Conservation (phyloP, 2,797 vertebrate genomes). For the Danio choprae region DNA sequence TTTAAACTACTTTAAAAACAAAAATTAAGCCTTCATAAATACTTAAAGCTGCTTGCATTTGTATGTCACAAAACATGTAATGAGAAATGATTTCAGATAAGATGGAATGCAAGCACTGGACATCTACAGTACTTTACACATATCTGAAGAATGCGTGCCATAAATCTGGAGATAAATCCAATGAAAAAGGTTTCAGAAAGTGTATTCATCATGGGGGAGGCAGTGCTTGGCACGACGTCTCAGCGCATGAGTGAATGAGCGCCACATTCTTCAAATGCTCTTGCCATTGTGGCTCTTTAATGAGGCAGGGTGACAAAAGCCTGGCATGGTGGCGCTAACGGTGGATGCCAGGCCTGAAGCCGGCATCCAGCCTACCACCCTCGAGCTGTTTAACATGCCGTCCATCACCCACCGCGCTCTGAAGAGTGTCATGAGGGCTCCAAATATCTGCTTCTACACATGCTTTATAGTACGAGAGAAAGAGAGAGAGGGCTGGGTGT, state of each 20-base stretch:
- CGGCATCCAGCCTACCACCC: conserved; percentile 17
- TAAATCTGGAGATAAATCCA: conserved; percentile 18
- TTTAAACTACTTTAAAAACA: not conserved
- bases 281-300: conserved; percentile 68
- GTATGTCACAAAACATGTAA: not conserved
- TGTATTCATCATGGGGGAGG: conserved; percentile 56
- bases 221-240: conserved; percentile 64
- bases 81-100: not conserved
- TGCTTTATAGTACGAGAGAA: not conserved
- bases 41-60: not conserved
- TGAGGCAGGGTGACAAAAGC: conserved; percentile 59
- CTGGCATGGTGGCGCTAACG: conserved; percentile 64
- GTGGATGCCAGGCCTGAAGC: conserved; percentile 54
- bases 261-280: conserved; percentile 71
- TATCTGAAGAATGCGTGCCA: not conserved
- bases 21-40: not conserved
- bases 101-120: not conserved
- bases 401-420: not conserved
- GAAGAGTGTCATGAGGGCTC: conserved; percentile 13
- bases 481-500: not conserved
- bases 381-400: conserved; percentile 28
- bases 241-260: conserved; percentile 57
- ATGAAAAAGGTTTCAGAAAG: conserved; percentile 25
- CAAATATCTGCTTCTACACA: not conserved
- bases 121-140: not conserved